Evolutionary conservation across 30 jellyfish, hydroid and myxozoan species (phyloP).

Genomic region (Clytia hemisphaerica): DNA sequence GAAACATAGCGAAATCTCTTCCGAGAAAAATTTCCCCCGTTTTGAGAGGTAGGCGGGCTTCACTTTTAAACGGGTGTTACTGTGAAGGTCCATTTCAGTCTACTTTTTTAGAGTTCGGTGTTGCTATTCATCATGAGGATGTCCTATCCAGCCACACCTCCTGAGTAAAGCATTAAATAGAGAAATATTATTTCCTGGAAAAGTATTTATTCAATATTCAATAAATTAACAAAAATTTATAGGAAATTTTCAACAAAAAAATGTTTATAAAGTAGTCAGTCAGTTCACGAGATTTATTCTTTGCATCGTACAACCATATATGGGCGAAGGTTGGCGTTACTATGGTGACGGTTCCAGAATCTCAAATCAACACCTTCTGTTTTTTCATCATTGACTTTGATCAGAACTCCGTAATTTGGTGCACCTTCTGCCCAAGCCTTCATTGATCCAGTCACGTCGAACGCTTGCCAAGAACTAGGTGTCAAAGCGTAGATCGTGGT

Average conservation of each 20-base stretch:
- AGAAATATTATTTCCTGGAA: too few relatives aligned
- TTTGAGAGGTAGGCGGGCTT: background rate
- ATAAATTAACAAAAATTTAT: background rate
- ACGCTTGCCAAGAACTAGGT: background rate
- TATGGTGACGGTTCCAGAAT: background rate
- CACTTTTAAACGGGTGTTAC: background rate
- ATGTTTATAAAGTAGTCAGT: background rate
- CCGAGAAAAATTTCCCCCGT: too few relatives aligned
- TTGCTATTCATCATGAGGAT: too few relatives aligned
- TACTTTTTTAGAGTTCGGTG: background rate
- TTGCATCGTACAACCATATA: background rate
- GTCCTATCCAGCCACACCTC: too few relatives aligned
- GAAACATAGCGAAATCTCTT: too few relatives aligned
- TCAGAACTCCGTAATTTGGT: conserved; percentile 17
- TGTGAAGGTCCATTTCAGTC: background rate
- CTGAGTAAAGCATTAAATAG: too few relatives aligned
- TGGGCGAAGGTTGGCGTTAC: background rate
- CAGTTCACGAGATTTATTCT: too few relatives aligned
- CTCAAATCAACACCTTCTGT: background rate
- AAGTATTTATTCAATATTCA: too few relatives aligned
- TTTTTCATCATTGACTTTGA: conserved; percentile 2
- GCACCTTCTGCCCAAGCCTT: background rate
- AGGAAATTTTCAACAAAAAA: background rate
- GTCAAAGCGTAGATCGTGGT: background rate
- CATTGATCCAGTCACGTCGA: conserved; percentile 4